A percentile compares a stretch with the other conserved stretches of the same genome.
These are phyloP conservation scores for Pristis pectinata DNA, from an alignment of 2,797 vertebrate genomes.

Conservation along the genomic window DNA sequence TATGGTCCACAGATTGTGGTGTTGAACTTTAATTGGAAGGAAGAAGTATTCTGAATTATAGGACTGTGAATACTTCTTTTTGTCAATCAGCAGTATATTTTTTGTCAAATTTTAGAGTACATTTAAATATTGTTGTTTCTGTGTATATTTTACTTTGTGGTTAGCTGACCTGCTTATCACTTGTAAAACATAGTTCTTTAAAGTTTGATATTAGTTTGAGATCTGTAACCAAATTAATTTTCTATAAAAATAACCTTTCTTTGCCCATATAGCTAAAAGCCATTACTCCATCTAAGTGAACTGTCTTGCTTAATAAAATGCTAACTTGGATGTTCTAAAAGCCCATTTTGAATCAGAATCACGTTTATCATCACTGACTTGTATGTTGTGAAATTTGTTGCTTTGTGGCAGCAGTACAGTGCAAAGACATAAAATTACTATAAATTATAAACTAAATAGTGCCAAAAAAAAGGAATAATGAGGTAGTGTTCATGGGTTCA, in stretches of 20 bases:
- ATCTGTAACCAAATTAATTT: neutral
- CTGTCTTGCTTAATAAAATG: neutral
- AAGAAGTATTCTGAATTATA: neutral
- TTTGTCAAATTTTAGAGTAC: slow-evolving; percentile 69
- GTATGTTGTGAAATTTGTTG: no score
- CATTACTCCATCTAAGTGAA: no score
- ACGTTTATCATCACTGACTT: no score
- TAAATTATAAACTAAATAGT: no score
- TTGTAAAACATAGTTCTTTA: neutral
- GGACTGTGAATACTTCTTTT: neutral
- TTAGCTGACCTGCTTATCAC: neutral
- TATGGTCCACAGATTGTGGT: neutral
- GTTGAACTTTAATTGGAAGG: slow-evolving; percentile 4
- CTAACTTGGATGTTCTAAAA: neutral
- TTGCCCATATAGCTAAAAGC: neutral
- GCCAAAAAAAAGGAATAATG: no score
- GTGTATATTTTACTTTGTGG: slow-evolving; percentile 47
- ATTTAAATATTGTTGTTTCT: slow-evolving; percentile 60
- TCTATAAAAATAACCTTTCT: neutral
- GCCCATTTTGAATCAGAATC: no score
- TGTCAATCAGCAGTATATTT: neutral
- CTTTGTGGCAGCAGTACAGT: no score
- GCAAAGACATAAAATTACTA: no score
- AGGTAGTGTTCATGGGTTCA: no score
- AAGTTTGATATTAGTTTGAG: no score